Evolutionary conservation across 2,113 vertebrate genomes (phyloP), one percentile per base, ranked within the genome.

Genomic region (Heliornis fulica): DNA sequence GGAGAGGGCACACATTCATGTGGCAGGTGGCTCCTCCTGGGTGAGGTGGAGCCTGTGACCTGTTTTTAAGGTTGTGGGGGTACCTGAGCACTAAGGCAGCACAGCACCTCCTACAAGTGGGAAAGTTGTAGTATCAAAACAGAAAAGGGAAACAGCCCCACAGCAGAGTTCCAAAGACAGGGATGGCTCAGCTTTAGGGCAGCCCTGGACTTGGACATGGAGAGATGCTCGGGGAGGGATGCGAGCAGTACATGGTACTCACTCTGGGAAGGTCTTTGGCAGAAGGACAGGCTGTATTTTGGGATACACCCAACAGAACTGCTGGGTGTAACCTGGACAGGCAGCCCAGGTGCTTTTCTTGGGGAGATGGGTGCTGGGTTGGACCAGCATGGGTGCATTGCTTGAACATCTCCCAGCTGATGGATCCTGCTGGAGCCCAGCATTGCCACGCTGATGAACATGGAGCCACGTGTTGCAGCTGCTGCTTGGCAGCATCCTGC

Each of bases 171-270:
- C 65, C 53, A 34, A 20, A 59, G 68, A 23, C 5, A 0, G 25
- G 74, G 41, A 40, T 0, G 0, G 70, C 60, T 63, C 8, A 1
- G 54, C 65, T 78, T 36, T n/a, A 16, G 38, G 45, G 70, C 45
- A 10, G 34, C 0, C 2, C 1, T 63, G 48, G 77, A 29, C 17
- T 46, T 9, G 81, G 46, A 23, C 18, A 26, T 0, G 1, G 78
- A 57, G 66, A 45, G 56, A 13, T 29, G 5, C n/a, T 3, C 34
- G 19, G 59, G 50, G 48, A 69, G 34, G 77, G 87, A 20, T 2
- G 0, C 0, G 23, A 0, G 1, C 25, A 53, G 86, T 60, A 11
- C 8, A 3, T 13, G 29, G 31, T 4, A 7, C 6, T 16, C 19
- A 38, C 48, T 66, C 17, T 43, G 51, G 68, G 63, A 65, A 75